Percentiles rank a stretch among this genome's conserved stretches.
Conservation (phyloP, 2,888 invertebrate genomes). For the Brenthis daphne region DNA sequence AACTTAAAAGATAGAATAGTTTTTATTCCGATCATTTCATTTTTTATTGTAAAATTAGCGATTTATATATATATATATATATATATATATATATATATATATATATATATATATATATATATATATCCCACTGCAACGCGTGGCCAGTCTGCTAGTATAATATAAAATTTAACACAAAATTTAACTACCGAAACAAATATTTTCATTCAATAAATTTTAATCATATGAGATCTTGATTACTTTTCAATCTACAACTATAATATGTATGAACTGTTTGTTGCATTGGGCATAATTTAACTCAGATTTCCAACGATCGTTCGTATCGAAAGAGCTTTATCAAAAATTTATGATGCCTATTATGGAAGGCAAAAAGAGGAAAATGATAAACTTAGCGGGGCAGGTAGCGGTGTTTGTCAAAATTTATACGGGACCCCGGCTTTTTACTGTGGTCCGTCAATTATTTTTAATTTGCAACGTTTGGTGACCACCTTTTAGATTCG, state of each 20-base stretch:
- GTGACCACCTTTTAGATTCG: conserved; percentile 37
- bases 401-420: conserved; percentile 69
- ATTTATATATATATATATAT: too few relatives aligned
- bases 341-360: conserved; percentile 77
- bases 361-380: conserved; percentile 68
- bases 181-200: background rate
- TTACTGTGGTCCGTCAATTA: conserved; percentile 58
- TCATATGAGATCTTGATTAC: conserved; percentile 5
- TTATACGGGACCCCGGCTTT: conserved; percentile 51
- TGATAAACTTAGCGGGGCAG: conserved; percentile 57
- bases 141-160: too few relatives aligned
- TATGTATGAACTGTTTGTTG: background rate
- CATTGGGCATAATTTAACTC: conserved; percentile 22
- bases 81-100: too few relatives aligned
- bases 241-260: conserved; percentile 10
- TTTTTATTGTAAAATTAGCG: too few relatives aligned
- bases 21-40: too few relatives aligned
- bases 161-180: too few relatives aligned
- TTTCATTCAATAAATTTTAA: conserved; percentile 2
- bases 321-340: conserved; percentile 69
- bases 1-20: too few relatives aligned
- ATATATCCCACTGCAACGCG: too few relatives aligned
- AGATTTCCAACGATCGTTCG: background rate
- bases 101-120: too few relatives aligned
- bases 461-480: conserved; percentile 53